Evolutionary conservation across 2,797 vertebrate genomes (phyloP), one percentile per base, ranked within the genome.

Genomic region (Tarsius wallacei): DNA sequence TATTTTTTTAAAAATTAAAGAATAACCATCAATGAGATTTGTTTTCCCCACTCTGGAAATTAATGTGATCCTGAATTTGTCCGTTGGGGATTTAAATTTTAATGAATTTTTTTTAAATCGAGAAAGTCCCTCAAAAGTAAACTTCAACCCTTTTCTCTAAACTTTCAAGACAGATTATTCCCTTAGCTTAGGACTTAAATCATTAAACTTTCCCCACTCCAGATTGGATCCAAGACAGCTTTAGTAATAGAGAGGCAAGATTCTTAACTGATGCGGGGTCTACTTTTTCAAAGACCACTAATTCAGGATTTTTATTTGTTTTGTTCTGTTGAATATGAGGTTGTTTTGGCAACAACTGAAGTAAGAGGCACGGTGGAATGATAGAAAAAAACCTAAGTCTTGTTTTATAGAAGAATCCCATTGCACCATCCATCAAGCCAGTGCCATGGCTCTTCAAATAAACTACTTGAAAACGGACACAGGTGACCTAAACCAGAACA

Each of bases 11-110:
- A 91, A 89, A 71, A 19, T 87, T 90, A 84, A 92, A 83, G 66
- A 77, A 91, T 71, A 88, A 93, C 55, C 68, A 53, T 80, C 51
- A 95, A 95, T n/a, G 26, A 97, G 24, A 77, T 86, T 42, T 42
- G 42, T 42, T 42, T 42, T 42, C 42, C 42, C 42, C 42, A 42
- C 42, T 42, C 42, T 42, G 42, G 42, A 42, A 63, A 53, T 80
- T 55, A 95, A 95, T n/a, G 26, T 97, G 24, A 77, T 86, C 21
- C n/a, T 94, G 51, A 93, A 31, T 92, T 86, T 94, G 8, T 68
- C 73, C 71, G 49, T 12, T 91, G 84, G 82, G 12, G 17, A 94
- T 91, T 95, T 83, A 87, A 92, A 96, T 66, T 83, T 94, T 93
- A 90, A 74, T 76, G 33, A 83, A 64, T 66, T 36, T 82, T 71